A percentile compares a stretch with the other conserved stretches of the same genome.
These are phyloP conservation scores for Podarcis lilfordi DNA, from an alignment of 2,797 vertebrate genomes.

Conservation along the genomic window DNA sequence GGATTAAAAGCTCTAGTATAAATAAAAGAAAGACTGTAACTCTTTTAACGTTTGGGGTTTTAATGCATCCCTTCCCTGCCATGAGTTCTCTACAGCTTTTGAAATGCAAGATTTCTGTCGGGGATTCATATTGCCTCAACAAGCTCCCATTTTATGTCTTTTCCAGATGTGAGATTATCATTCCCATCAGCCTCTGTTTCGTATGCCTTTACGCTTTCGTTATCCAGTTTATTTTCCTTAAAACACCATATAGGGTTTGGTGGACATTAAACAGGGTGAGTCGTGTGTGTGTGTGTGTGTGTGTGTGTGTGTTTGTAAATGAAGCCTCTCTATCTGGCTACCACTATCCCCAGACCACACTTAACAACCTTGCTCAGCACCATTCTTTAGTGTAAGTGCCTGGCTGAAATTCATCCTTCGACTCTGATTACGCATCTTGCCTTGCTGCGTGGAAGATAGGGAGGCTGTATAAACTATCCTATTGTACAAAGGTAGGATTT, in stretches of 20 bases:
- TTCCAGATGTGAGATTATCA: constrained; percentile 65
- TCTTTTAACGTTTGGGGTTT: constrained; percentile 64
- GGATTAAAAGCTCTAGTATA: constrained; percentile 78
- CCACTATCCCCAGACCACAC: no score
- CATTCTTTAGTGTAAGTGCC: no score
- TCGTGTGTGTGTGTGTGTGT: no score
- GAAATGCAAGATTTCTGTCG: constrained; percentile 58
- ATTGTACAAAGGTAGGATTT: no score
- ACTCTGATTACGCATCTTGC: no score
- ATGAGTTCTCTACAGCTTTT: constrained; percentile 54
- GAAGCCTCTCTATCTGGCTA: no score
- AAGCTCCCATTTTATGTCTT: constrained; percentile 50
- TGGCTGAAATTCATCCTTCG: no score
- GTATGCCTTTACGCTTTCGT: constrained; percentile 25
- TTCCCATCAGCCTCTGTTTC: constrained; percentile 50
- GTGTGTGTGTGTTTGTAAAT: no score
- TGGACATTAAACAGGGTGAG: no score
- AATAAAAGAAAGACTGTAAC: constrained; percentile 72
- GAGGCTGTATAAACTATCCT: no score
- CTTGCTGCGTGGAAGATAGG: no score
- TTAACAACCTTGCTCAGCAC: no score
- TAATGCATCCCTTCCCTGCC: constrained; percentile 60
- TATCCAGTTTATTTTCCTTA: not conserved
- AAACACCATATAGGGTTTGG: not conserved
- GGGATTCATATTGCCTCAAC: constrained; percentile 48